A percentile compares a stretch with the other conserved stretches of the same genome.
Conservation (phyloP, 2,888 invertebrate genomes). For the Leptopilina syphax region DNA sequence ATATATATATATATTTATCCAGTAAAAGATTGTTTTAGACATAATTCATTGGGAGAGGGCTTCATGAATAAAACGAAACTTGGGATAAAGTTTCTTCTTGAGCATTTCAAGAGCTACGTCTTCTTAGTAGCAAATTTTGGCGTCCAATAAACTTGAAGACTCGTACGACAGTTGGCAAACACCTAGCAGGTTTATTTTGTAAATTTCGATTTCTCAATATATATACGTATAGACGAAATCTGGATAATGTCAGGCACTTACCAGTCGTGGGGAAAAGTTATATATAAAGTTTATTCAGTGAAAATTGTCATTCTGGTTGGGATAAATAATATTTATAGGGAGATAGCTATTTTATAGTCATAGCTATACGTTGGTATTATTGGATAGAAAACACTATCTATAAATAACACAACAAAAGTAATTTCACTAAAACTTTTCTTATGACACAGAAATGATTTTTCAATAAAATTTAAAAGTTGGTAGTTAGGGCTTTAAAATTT, state of each 20-base stretch:
- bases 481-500: background rate
- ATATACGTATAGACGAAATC: background rate
- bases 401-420: slow-evolving; percentile 23
- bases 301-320: slow-evolving; percentile 25
- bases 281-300: slow-evolving; percentile 28
- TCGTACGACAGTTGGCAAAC: slow-evolving; percentile 21
- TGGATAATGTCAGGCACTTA: slow-evolving; percentile 13
- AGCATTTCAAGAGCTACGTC: slow-evolving; percentile 24
- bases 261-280: slow-evolving; percentile 1
- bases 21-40: background rate
- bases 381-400: slow-evolving; percentile 1
- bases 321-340: slow-evolving; percentile 8
- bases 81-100: slow-evolving; percentile 2
- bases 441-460: slow-evolving; percentile 8
- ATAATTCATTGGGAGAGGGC: background rate
- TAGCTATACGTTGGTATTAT: background rate
- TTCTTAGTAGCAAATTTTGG: slow-evolving; percentile 30
- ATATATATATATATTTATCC: background rate
- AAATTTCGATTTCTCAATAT: slow-evolving; percentile 25
- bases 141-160: slow-evolving; percentile 32
- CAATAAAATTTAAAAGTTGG: background rate
- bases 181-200: slow-evolving; percentile 25
- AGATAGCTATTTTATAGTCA: slow-evolving; percentile 18
- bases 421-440: slow-evolving; percentile 5
- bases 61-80: slow-evolving; percentile 18